Conservation (phyloP, 2,113 vertebrate genomes). For the Macrotis lagotis region DNA sequence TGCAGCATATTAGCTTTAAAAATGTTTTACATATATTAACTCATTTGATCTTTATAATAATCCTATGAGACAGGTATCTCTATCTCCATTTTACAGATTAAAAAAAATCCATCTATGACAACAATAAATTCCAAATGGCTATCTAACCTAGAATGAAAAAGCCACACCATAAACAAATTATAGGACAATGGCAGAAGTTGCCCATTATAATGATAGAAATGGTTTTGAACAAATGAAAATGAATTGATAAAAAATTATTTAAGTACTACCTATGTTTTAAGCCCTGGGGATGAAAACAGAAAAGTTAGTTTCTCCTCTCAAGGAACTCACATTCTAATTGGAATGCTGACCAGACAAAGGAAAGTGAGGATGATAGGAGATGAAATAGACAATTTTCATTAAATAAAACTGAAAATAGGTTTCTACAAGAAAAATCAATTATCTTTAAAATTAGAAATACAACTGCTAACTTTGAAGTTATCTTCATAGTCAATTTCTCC, state of each 20-base stretch:
- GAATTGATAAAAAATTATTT: neutral
- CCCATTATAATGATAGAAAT: neutral
- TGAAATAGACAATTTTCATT: neutral
- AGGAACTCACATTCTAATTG: neutral
- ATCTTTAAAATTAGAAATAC: too few species aligned
- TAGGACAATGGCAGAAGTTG: neutral
- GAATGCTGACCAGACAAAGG: neutral
- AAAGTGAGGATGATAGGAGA: neutral
- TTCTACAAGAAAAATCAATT: too few species aligned
- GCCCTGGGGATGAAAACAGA: too few species aligned
- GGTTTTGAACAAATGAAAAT: neutral
- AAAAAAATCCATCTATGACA: neutral
- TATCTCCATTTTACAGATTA: neutral
- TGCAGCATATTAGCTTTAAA: neutral
- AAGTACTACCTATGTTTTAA: neutral
- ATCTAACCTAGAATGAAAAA: neutral
- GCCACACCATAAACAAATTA: neutral
- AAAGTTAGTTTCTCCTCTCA: neutral
- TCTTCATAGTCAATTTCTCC: too few species aligned
- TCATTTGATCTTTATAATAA: neutral
- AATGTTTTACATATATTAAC: neutral
- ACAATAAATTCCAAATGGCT: neutral
- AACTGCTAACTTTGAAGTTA: too few species aligned
- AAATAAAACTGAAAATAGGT: too few species aligned
- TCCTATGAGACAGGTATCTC: neutral